Base-by-base conservation (phyloP, 2,888 invertebrate genomes). In the Leptogaster cylindrica region DNA sequence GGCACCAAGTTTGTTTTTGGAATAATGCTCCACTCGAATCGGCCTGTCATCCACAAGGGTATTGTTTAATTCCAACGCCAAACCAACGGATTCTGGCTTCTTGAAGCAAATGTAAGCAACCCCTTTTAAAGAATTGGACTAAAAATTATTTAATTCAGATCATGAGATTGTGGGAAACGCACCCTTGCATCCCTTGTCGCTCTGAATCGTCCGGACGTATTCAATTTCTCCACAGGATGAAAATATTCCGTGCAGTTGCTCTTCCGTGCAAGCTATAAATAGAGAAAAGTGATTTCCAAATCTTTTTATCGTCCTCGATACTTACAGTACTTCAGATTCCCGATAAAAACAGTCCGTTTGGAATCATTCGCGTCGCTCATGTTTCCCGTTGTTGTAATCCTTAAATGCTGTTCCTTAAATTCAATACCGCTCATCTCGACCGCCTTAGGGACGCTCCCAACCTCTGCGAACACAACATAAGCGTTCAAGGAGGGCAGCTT, bases 281-380 rank as follows among this genome's bases (percentile, higher is more conserved):
- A 12, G 28, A 3, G 8, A 5, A 8, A 51, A 36, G 27, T 20
- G 10, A 12, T 46, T 25, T 20, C 23, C n/a, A 20, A 51, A 33
- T 33, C 12, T 14, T 41, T 4, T 12, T 39, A 18, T 36, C n/a
- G 41, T 63, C 48, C 8, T n/a, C 7, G 7, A 10, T 36, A 71
- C 78, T 73, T 73, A 81, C 81, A 73, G 61, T 77, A 79, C 71
- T 77, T 80, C 0, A 81, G 73, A 72, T 79, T 81, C 14, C 81
- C 81, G 18, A 81, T 77, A 41, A 81, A 79, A 25, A 81, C 51
- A 0, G 76, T 76, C 16, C 75, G 74, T 65, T 78, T 80, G 1
- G 71, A 64, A 64, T 77, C 76, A 2, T 66, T 65, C 2, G 67
- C 50, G 1, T 8, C 50, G 5, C 36, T 67, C 0, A 68, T 68